phyloP scores from a whole-genome alignment of 2,113 vertebrate species.

The rat (Rattus norvegicus) region DNA sequence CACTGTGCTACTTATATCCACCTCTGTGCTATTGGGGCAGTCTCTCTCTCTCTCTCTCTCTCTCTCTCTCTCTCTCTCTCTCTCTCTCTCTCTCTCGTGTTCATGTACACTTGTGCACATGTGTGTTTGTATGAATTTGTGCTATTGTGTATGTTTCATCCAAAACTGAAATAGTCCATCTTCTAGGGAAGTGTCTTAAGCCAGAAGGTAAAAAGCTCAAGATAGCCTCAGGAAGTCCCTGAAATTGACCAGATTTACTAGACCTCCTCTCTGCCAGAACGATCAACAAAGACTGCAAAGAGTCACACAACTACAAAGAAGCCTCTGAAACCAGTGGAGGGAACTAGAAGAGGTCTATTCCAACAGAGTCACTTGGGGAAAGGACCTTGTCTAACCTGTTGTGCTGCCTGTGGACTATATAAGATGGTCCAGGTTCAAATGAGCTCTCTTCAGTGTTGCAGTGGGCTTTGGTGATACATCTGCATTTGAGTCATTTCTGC shows the following conservation, averaged over 20 bases:
- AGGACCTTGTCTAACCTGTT: neutral
- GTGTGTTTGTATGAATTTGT: neutral
- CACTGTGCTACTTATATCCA: no score
- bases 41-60: no score
- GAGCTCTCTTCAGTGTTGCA: neutral
- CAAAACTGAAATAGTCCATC: neutral
- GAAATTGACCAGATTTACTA: neutral
- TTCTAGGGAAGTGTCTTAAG: neutral
- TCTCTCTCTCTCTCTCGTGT: neutral
- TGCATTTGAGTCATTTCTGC: neutral
- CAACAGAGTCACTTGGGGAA: neutral
- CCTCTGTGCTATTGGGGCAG: no score
- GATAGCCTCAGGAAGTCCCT: neutral
- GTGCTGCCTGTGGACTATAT: neutral
- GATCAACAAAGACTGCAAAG: neutral
- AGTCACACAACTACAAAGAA: neutral
- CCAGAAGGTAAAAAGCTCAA: neutral
- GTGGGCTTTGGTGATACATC: neutral
- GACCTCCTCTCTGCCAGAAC: neutral
- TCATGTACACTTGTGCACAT: neutral
- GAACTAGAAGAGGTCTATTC: neutral
- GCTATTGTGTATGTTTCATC: neutral
- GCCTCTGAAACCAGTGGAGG: neutral
- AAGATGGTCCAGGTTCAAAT: neutral
- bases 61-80: no score